phyloP scores from a whole-genome alignment of 2,888 invertebrate species.

The Hyposoter didymator region DNA sequence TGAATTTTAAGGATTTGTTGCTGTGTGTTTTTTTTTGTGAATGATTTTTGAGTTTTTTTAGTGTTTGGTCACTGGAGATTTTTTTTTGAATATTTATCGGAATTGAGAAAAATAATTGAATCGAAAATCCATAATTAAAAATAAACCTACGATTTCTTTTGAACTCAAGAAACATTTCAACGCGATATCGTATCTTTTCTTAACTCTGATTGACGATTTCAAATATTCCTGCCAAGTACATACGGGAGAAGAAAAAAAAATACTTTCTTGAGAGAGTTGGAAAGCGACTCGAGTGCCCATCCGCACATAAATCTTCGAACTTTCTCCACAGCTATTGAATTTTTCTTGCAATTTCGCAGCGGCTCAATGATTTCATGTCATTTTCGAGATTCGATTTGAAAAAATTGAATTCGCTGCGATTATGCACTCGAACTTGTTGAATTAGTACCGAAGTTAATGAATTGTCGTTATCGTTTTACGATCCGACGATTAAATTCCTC shows the following conservation, averaged over 20 bases:
- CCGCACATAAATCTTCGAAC: constrained; percentile 34
- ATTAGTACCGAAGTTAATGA: background rate
- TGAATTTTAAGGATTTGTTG: background rate
- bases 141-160: background rate
- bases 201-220: constrained; percentile 11
- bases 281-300: constrained; percentile 36
- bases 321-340: constrained; percentile 20
- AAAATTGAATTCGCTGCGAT: background rate
- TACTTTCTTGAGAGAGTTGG: constrained; percentile 42
- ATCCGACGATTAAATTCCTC: constrained; percentile 2
- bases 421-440: background rate
- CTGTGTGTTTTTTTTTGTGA: background rate
- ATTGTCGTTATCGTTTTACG: background rate
- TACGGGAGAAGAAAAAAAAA: background rate
- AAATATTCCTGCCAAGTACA: constrained; percentile 7
- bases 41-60: background rate
- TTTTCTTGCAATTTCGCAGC: constrained; percentile 8
- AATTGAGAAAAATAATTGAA: background rate
- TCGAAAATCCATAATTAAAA: background rate
- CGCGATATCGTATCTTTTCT: background rate
- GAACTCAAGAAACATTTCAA: background rate
- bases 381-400: background rate
- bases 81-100: background rate
- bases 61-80: background rate
- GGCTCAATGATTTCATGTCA: background rate